Percentiles rank a stretch among this genome's conserved stretches.
Evolutionary conservation across 1,140 invertebrate genomes (phyloP).

Genomic region (Euschistus heros): DNA sequence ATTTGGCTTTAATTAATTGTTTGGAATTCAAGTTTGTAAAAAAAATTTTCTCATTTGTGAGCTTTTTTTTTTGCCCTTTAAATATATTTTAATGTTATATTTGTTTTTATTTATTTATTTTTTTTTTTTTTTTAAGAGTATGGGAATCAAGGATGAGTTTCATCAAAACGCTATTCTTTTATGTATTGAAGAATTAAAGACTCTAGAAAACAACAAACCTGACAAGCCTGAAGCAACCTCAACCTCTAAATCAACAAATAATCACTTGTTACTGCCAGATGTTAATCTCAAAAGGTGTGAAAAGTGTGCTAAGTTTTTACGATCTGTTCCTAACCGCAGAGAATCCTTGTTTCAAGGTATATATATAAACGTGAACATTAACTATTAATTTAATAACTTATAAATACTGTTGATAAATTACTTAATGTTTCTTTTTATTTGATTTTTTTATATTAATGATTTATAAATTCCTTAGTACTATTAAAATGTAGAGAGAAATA

Average conservation of each 20-base stretch:
- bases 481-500: too few species aligned
- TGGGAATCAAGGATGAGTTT: constrained; percentile 68
- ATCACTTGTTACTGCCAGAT: constrained; percentile 1
- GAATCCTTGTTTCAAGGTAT: constrained; percentile 63
- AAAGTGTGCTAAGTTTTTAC: constrained; percentile 63
- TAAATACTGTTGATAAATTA: too few species aligned
- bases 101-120: neutral
- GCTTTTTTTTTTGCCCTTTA: too few species aligned
- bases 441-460: too few species aligned
- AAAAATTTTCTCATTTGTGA: neutral
- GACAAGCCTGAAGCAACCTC: neutral
- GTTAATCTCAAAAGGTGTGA: constrained; percentile 48
- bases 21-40: too few species aligned
- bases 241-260: neutral
- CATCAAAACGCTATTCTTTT: constrained; percentile 60
- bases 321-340: constrained; percentile 54
- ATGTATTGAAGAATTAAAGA: constrained; percentile 53
- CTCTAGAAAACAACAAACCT: constrained; percentile 10
- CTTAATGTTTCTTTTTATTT: too few species aligned
- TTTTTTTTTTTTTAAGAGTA: constrained; percentile 44
- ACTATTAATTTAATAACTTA: too few species aligned
- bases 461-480: too few species aligned
- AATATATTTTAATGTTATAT: too few species aligned
- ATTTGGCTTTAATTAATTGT: too few species aligned
- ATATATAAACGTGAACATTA: constrained; percentile 36